Evolutionary conservation across 2,888 invertebrate genomes (phyloP), one percentile per base, ranked within the genome.

Genomic region (Epinotia ramella): DNA sequence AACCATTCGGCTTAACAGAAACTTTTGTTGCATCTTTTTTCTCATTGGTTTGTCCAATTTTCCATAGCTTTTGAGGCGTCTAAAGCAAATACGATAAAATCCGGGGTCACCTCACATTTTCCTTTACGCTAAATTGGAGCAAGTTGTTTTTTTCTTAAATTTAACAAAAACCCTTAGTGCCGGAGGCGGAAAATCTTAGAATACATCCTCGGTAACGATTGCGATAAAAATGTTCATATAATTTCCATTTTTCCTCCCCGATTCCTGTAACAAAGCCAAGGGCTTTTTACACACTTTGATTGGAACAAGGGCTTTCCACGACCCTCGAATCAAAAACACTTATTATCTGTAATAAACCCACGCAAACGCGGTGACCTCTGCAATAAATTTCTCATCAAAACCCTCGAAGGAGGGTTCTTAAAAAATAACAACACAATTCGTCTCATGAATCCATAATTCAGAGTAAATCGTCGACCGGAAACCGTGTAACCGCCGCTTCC

Each of bases 401-500:
- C 53, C 46, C 62, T 62, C 16, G 62, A 53, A n/a, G 49, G 76
- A 77, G 75, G 78, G 79, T 75, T 79, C 81, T 78, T 81, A 84
- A 82, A 83, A 86, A 83, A 85, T 81, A 82, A 81, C 80, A 84
- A 86, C 83, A 84, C 81, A 83, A 84, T 81, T 82, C 81, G 82
- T 83, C 80, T 81, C 82, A 78, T 79, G 81, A 82, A 85, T 86
- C 82, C 83, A 86, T 87, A 88, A 89, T 86, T 85, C 85, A 85
- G 85, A 78, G 82, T 79, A 82, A 86, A 83, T 83, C 84, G 82
- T 73, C 82, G 84, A 82, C 84, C 88, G 88, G 89, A 88, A 87
- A 79, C 81, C 76, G 80, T 81, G 84, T 85, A 87, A 88, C 89
- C 84, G 84, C 86, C 87, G 82, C 81, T 85, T 89, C 87, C 88